phyloP scores from a whole-genome alignment of 2,888 invertebrate genomes.

The Pterobdella sp. region DNA sequence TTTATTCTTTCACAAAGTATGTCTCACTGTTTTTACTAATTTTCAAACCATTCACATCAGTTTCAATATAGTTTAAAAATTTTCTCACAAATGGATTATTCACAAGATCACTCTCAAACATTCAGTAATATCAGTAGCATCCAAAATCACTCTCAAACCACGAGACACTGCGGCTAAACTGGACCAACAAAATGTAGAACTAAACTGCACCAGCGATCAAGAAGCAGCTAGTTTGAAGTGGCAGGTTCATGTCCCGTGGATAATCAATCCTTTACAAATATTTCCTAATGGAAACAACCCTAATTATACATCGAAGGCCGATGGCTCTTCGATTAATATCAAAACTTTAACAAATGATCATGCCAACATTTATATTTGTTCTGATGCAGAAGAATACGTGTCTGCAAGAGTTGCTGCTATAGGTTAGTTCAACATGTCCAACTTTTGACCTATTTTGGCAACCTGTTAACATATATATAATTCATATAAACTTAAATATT shows the following conservation, averaged over 20 bases:
- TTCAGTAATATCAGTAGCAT: background rate
- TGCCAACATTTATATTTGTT: background rate
- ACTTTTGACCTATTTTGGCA: too few relatives aligned
- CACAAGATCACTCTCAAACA: too few relatives aligned
- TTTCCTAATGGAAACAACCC: background rate
- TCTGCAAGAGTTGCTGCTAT: slow-evolving; percentile 1
- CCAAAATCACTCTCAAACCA: background rate
- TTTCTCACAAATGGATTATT: too few relatives aligned
- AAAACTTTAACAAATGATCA: background rate
- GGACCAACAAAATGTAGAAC: background rate
- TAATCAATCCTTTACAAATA: background rate
- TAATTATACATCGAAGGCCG: background rate
- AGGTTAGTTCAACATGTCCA: background rate
- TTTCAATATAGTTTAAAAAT: too few relatives aligned
- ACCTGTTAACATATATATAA: too few relatives aligned
- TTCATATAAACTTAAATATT: too few relatives aligned
- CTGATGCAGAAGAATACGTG: background rate
- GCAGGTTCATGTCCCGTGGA: background rate
- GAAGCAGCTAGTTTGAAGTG: background rate
- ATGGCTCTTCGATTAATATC: background rate
- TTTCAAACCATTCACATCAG: too few relatives aligned
- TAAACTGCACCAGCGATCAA: background rate
- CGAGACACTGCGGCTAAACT: background rate
- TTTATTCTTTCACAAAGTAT: too few relatives aligned
- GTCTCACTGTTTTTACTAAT: too few relatives aligned